Conservation (phyloP, 2,888 invertebrate genomes). For the Athalia circularis region DNA sequence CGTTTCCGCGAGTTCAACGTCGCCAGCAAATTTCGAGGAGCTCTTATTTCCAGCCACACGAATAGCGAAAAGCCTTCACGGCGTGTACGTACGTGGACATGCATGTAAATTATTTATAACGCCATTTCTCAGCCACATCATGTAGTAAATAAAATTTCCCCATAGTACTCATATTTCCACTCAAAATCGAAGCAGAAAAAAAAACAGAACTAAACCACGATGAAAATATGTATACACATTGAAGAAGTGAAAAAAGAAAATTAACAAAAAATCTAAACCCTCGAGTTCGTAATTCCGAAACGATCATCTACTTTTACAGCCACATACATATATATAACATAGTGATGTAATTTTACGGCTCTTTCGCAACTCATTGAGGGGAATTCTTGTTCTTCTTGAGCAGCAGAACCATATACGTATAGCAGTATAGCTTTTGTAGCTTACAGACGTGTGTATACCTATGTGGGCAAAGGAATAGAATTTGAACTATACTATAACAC, state of each 20-base stretch:
- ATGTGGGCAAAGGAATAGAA: constrained; percentile 17
- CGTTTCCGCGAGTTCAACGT: too few species aligned
- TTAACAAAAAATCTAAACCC: too few species aligned
- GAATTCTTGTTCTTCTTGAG: constrained; percentile 12
- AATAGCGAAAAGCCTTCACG: too few species aligned
- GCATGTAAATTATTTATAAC: too few species aligned
- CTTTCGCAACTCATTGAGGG: constrained; percentile 53
- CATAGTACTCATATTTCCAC: background rate
- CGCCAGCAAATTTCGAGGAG: too few species aligned
- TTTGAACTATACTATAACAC: constrained; percentile 7
- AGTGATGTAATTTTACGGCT: constrained; percentile 59
- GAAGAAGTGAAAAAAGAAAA: too few species aligned
- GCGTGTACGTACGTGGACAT: too few species aligned
- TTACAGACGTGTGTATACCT: too few species aligned
- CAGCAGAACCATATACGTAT: too few species aligned
- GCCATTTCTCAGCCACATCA: background rate
- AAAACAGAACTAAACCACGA: background rate
- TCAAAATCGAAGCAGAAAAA: background rate
- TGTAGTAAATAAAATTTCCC: background rate
- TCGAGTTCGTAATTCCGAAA: background rate
- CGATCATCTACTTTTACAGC: background rate
- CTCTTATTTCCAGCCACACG: too few species aligned
- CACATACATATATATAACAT: background rate
- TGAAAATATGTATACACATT: too few species aligned
- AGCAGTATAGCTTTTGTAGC: too few species aligned